These are phyloP conservation scores for Hirundichthys speculiger DNA, from an alignment of 2,113 vertebrate genomes.

Conservation along the genomic window DNA sequence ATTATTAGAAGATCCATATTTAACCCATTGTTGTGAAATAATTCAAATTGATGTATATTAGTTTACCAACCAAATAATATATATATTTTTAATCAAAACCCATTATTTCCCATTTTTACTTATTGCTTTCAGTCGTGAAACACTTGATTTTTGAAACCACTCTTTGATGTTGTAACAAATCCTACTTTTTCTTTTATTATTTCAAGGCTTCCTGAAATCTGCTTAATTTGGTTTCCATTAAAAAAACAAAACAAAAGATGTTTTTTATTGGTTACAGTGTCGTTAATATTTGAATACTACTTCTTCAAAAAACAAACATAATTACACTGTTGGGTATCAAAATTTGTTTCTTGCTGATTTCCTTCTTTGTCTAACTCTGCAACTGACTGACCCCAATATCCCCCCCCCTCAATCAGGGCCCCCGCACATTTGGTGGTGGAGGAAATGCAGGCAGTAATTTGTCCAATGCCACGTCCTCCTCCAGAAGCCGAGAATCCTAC, in stretches of 20 bases:
- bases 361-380: slow-evolving; percentile 7
- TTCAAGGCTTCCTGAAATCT: slow-evolving; percentile 3
- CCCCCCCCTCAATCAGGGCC: slow-evolving; percentile 59
- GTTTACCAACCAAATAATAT: too few species aligned
- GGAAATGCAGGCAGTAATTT: slow-evolving; percentile 91
- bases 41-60: too few species aligned
- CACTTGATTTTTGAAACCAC: background rate
- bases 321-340: slow-evolving; percentile 5
- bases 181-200: slow-evolving; percentile 2
- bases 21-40: background rate
- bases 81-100: too few species aligned
- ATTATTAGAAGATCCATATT: background rate
- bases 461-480: slow-evolving; percentile 78
- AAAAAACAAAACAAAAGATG: too few species aligned
- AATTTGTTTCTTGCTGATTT: slow-evolving; percentile 1
- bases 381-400: slow-evolving; percentile 26
- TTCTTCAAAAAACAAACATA: slow-evolving; percentile 25
- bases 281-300: slow-evolving; percentile 13
- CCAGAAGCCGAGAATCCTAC: slow-evolving; percentile 85
- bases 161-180: background rate
- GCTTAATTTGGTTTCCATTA: slow-evolving; percentile 6
- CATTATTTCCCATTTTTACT: too few species aligned
- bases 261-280: too few species aligned
- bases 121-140: background rate
- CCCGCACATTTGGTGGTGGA: slow-evolving; percentile 93